Conservation (phyloP, 2,113 vertebrate species). For the Urocolius indicus region DNA sequence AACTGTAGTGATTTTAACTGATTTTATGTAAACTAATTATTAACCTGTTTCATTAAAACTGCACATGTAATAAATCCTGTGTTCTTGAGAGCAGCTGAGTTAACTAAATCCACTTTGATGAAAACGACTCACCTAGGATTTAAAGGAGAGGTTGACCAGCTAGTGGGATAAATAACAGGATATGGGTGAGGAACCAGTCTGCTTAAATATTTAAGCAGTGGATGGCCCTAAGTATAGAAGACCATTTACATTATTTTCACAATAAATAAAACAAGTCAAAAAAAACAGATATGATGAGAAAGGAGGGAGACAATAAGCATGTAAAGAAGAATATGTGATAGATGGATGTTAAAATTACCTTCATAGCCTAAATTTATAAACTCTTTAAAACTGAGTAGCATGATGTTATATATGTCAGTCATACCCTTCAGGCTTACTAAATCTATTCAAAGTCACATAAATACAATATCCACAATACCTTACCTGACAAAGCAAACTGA, state of each 20-base stretch:
- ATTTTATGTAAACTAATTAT: neutral
- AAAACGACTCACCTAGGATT: neutral
- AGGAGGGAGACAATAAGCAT: neutral
- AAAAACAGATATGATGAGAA: neutral
- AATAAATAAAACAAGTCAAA: neutral
- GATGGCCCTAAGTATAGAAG: neutral
- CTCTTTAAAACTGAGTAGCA: neutral
- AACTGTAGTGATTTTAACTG: too few relatives aligned
- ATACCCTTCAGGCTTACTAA: neutral
- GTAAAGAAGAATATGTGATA: neutral
- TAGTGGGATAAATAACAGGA: constrained; percentile 12
- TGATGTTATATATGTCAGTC: too few relatives aligned
- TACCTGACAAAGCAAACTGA: constrained; percentile 14
- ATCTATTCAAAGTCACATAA: neutral
- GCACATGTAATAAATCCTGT: neutral
- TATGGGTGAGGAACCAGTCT: neutral
- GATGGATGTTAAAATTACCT: neutral
- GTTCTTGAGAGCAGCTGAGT: neutral
- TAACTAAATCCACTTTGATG: neutral
- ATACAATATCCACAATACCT: neutral
- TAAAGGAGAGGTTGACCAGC: constrained; percentile 26
- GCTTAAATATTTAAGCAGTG: neutral
- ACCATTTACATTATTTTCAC: neutral
- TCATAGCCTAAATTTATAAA: neutral
- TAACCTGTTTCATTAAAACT: constrained; percentile 1